A percentile compares a stretch with the other conserved stretches of the same genome.
phyloP scores from a whole-genome alignment of 2,113 vertebrate species.

The Nymphicus hollandicus region DNA sequence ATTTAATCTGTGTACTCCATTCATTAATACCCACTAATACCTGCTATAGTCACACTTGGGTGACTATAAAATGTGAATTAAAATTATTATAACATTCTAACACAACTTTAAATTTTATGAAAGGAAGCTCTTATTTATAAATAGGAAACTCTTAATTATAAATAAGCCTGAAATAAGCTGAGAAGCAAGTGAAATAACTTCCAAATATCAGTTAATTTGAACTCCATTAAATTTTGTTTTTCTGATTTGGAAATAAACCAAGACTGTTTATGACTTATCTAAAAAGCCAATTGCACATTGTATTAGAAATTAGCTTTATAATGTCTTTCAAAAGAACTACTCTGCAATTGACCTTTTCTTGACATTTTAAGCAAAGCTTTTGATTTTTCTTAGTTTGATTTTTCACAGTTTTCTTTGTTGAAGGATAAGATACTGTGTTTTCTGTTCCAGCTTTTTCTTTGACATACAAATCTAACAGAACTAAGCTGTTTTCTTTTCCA shows the following conservation, averaged over 20 bases:
- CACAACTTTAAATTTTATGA: neutral
- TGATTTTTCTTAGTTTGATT: neutral
- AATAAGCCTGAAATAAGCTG: neutral
- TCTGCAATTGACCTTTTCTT: neutral
- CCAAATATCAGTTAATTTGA: neutral
- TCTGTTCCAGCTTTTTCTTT: neutral
- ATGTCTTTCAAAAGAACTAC: neutral
- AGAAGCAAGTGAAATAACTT: neutral
- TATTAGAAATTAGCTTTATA: neutral
- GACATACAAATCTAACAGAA: neutral
- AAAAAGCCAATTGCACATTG: neutral
- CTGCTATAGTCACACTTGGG: neutral
- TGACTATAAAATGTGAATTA: neutral
- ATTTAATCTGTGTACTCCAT: neutral
- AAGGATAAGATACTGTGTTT: neutral
- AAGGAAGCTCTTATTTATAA: neutral
- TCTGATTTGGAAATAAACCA: neutral
- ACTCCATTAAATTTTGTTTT: neutral
- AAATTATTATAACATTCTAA: neutral
- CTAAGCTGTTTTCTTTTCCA: neutral
- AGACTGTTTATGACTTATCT: neutral
- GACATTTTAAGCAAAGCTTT: neutral
- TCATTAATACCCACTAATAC: neutral
- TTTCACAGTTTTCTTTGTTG: neutral
- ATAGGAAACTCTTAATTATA: neutral